Evolutionary conservation across 1,140 invertebrate species (phyloP), one percentile per base, ranked within the genome.

Genomic region (Zeugodacus cucurbitae): DNA sequence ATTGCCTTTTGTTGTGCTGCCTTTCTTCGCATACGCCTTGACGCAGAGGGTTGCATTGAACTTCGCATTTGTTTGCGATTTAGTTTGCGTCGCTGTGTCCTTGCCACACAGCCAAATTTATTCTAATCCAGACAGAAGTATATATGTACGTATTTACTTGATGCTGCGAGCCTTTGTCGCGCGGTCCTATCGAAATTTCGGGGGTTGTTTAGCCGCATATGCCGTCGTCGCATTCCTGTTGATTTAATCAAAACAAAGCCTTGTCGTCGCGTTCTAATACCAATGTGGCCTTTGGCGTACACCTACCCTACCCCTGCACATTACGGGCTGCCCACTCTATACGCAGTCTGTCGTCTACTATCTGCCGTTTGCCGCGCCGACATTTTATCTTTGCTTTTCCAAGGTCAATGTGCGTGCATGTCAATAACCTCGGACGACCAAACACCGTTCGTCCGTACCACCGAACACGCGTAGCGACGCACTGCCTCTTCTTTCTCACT

Each of bases 391-490:
- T 29, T 78, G 29, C 59, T 88, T 89, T 90, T 91, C 90, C 91
- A 92, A 92, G 91, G 91, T 92, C 91, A 92, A 92, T 91, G 90
- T 92, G 91, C 91, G 91, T 92, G 89, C 87, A 90, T 92, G 91
- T 92, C 91, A 92, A 90, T 90, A 92, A 92, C 90, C 91, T 91
- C 90, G 90, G 90, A 88, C 89, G 41, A 54, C 37, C 74, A 20
- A 48, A 4, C 64, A 17, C 64, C 5, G 32, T 34, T 34, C 64
- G 29, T 29, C n/a, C 74, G 2, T 10, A 41, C 6, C 74, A 1
- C 37, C 37, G 41, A 34, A 22, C 32, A 37, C 14, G 7, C 34
- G 26, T 7, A 74, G n/a, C 62, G 6, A 48, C 62, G n/a, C 62
- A 26, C n/a, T 67, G 29, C 1, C 3, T 67, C 32, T 32, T 8